Conservation (phyloP, 2,888 invertebrate genomes). For the Norana najaformis region DNA sequence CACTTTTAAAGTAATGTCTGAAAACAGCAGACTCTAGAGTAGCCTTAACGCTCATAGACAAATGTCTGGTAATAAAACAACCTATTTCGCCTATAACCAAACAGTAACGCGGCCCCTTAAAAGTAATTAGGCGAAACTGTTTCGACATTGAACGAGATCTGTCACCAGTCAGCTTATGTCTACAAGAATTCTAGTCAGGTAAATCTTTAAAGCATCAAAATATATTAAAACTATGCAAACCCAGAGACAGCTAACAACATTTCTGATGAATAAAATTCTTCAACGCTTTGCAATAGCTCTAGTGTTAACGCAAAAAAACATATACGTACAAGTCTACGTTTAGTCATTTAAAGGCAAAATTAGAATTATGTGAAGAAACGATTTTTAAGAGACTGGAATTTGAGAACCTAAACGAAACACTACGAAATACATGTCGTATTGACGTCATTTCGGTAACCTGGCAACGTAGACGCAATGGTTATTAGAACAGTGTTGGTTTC, state of each 20-base stretch:
- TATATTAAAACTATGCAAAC: background rate
- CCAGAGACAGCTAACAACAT: background rate
- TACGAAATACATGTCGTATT: background rate
- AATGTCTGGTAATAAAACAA: background rate
- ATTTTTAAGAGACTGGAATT: background rate
- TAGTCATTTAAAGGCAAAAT: background rate
- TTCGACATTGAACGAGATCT: background rate
- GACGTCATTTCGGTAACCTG: too few species aligned
- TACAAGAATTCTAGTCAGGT: background rate
- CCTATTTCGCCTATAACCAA: background rate
- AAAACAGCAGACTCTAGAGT: background rate
- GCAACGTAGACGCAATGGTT: background rate
- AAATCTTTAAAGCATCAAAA: background rate
- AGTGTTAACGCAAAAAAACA: background rate
- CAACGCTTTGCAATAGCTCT: background rate
- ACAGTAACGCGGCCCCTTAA: background rate
- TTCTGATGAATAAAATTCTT: background rate
- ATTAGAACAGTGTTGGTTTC: background rate
- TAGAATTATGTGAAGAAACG: background rate
- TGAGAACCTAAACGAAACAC: background rate
- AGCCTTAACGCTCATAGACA: background rate
- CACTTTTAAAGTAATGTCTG: background rate
- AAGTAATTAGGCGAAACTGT: background rate
- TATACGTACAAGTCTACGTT: background rate
- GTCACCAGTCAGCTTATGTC: background rate